phyloP scores from a whole-genome alignment of 2,113 vertebrate genomes.

The Cebidichthys violaceus region DNA sequence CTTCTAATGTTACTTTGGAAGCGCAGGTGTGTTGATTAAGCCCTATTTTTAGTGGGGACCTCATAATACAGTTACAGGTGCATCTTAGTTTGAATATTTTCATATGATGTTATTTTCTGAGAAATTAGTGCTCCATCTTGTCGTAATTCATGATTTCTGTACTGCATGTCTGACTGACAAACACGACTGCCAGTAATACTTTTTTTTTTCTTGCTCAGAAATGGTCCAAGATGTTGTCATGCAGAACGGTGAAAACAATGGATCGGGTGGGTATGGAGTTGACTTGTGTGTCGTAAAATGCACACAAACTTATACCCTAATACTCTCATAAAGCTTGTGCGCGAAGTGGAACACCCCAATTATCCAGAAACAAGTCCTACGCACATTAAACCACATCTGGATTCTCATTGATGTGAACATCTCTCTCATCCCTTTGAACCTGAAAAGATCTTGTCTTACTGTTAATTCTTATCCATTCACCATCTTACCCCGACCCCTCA shows the following conservation, averaged over 20 bases:
- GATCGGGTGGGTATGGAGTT: conserved; percentile 39
- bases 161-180: conserved; percentile 1
- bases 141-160: not conserved
- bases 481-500: not conserved
- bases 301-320: not conserved
- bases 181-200: not conserved
- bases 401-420: not conserved
- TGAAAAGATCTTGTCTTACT: not conserved
- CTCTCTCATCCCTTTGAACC: conserved; percentile 11
- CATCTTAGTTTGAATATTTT: not conserved
- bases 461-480: not conserved
- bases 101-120: not conserved
- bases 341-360: not conserved
- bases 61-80: not conserved
- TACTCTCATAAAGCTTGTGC: not conserved
- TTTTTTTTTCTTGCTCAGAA: conserved; percentile 50
- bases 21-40: conserved; percentile 14
- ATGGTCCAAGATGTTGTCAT: conserved; percentile 34
- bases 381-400: not conserved
- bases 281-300: not conserved
- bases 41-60: not conserved
- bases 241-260: conserved; percentile 65
- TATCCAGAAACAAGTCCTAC: not conserved
- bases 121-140: not conserved
- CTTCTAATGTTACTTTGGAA: not conserved